Conservation (phyloP, 2,113 vertebrate genomes). For the Nycticryphes semicollaris region DNA sequence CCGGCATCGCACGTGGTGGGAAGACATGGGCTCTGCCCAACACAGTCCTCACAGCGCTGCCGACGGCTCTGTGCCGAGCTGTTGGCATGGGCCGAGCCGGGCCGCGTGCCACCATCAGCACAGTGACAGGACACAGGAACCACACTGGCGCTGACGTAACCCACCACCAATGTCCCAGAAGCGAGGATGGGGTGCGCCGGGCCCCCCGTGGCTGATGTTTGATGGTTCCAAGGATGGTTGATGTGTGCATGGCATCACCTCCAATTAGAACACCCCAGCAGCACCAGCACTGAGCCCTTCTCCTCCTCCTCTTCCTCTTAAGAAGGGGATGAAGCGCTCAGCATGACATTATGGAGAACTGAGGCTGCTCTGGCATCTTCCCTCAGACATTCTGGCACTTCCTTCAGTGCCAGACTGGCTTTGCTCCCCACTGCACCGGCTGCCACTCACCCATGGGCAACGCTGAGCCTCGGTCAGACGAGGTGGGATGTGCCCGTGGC, state of each 20-base stretch:
- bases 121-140: neutral
- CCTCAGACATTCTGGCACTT: fast-evolving
- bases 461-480: fast-evolving
- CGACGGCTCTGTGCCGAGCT: fast-evolving
- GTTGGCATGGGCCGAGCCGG: fast-evolving
- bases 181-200: neutral
- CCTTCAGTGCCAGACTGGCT: fast-evolving
- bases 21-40: neutral
- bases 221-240: neutral
- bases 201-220: neutral
- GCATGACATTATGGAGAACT: neutral
- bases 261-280: neutral
- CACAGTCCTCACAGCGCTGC: neutral
- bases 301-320: neutral
- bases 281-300: neutral
- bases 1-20: fast-evolving
- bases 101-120: neutral
- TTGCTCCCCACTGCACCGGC: fast-evolving
- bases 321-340: neutral
- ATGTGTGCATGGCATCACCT: neutral
- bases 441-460: fast-evolving
- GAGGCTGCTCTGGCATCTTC: neutral
- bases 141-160: neutral
- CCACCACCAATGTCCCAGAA: fast-evolving
- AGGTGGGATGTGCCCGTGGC: fast-evolving